These are phyloP conservation scores for Ashinkailepas kermadecensis DNA, from an alignment of 2,888 invertebrate species.

Conservation along the genomic window DNA sequence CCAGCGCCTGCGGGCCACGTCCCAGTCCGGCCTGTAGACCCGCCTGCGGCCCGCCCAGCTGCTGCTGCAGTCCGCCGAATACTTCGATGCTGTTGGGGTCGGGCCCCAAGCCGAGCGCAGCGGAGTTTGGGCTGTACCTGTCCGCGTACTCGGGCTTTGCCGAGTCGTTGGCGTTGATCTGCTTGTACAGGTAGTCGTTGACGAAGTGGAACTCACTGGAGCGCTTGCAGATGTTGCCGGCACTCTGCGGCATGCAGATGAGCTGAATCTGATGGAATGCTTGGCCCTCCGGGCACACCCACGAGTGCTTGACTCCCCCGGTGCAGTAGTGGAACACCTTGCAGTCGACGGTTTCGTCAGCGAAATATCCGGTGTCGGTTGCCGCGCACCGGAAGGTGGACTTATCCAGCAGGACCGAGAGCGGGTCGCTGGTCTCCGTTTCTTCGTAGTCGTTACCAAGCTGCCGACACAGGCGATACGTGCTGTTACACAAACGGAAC, in stretches of 20 bases:
- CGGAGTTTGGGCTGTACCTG: slow-evolving; percentile 55
- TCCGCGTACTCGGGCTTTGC: slow-evolving; percentile 38
- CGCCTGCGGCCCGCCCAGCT: too few relatives aligned
- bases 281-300: slow-evolving; percentile 88
- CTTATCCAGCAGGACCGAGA: slow-evolving; percentile 66
- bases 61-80: too few relatives aligned
- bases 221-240: slow-evolving; percentile 80
- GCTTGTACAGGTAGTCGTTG: slow-evolving; percentile 84
- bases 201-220: slow-evolving; percentile 85
- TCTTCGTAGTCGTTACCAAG: slow-evolving; percentile 48
- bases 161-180: slow-evolving; percentile 53
- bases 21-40: too few relatives aligned
- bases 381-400: slow-evolving; percentile 73
- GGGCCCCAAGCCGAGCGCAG: not conserved
- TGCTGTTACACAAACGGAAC: too few relatives aligned
- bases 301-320: slow-evolving; percentile 79
- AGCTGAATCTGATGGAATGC: slow-evolving; percentile 82
- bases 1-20: too few relatives aligned
- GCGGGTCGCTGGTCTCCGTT: slow-evolving; percentile 75
- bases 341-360: slow-evolving; percentile 77
- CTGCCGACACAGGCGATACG: too few relatives aligned
- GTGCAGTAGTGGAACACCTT: slow-evolving; percentile 93
- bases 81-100: not conserved
- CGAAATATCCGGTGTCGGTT: slow-evolving; percentile 82
- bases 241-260: slow-evolving; percentile 85